Evolutionary conservation across 2,797 vertebrate species (phyloP), one percentile per base, ranked within the genome.

Genomic region (Mionectes olivaceus): DNA sequence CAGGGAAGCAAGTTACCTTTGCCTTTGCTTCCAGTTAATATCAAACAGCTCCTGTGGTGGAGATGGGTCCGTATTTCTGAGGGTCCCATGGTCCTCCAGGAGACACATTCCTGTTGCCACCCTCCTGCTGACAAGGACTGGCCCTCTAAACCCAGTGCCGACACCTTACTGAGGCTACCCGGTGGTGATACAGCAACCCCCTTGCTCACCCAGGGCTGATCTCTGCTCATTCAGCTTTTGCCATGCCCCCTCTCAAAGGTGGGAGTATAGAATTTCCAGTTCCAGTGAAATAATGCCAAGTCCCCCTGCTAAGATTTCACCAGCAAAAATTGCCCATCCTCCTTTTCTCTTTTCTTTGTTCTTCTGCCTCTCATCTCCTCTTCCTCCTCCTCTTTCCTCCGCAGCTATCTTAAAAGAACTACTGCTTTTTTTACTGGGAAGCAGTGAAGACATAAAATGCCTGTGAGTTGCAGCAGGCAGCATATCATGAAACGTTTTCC

Each of bases 401-500:
- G 21, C 46, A 70, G 2, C 8, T 37, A 9, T 7, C 33, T 64
- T 46, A 52, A 65, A 59, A 35, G 47, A 65, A 30, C 5, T 78
- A 33, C 43, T 73, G 47, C 59, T 81, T 13, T 52, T 69, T 69
- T 35, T 56, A 37, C 24, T 47, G 74, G 30, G 70, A 94, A 73
- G 67, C 46, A 80, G n/a, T 0, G 1, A 77, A 80, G 80, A 68
- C 68, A 61, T 78, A 37, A 75, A 85, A 53, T 0, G 1, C 44
- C 43, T 33, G 1, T 78, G 86, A 88, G 13, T 59, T 92, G 86
- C 85, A 78, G 69, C 69, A 73, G 25, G 35, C 33, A 80, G 11
- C 0, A 0, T 37, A 43, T 37, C 43, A 14, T 8, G 8, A 79
- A 52, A 67, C 9, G 2, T 52, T 71, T 30, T 30, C 77, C 80